Evolutionary conservation across 2,888 invertebrate genomes (phyloP), one percentile per base, ranked within the genome.

Genomic region (Macropis europaea): DNA sequence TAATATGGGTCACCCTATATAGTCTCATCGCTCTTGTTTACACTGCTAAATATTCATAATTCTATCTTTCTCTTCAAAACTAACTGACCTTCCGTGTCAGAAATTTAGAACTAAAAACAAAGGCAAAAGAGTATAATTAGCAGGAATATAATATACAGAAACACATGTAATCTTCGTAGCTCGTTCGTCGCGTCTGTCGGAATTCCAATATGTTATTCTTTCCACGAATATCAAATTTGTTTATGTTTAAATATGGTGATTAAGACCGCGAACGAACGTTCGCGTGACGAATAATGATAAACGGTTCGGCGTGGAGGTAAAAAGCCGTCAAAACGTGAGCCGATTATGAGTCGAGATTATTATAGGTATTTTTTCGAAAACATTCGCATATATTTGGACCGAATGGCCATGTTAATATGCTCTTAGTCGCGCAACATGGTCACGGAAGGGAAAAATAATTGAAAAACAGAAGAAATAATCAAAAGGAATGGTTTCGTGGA

Each of bases 331-430:
- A 59, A 52, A 52, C n/a, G 2, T 3, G 24, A 36, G 45, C 26
- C 64, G 56, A 68, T 75, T 61, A 50, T 54, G 38, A 53, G 45
- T 26, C 38, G 40, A 53, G 64, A 71, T 75, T 76, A 85, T 85
- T 84, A 85, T 83, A 83, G 84, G 67, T 76, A 85, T 85, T 83
- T 81, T 69, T 52, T 45, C 56, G 34, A 74, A 79, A 82, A 60
- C 85, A 85, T 85, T 84, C 83, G 75, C 84, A 81, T 83, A 67
- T 81, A 71, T 73, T 40, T 45, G 28, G 13, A 19, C 34, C 32
- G 43, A 43, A 42, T 32, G 45, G 28, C 30, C 34, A 61, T 42
- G 19, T 62, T 45, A 52, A 76, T 56, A 57, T 60, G 11, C 19
- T 17, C 7, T 5, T 17, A 26, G 7, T 54, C 28, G 15, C 17